These are phyloP conservation scores for Zhuqinia jingwanae DNA, from an alignment of 2,888 invertebrate species.

Conservation along the genomic window DNA sequence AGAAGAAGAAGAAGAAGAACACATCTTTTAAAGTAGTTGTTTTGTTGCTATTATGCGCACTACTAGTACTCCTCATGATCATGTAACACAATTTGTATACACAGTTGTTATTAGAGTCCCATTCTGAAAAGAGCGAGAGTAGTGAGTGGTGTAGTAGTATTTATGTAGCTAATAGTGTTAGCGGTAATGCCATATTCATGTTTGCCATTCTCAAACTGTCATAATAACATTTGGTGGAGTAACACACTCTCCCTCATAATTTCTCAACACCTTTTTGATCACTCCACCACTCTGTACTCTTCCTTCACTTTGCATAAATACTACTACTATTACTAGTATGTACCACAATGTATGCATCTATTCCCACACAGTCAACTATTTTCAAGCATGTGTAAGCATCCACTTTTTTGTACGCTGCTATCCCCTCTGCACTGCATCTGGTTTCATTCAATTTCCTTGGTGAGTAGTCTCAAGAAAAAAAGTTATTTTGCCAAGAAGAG, in stretches of 20 bases:
- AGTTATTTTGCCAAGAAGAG: no score
- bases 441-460: slow-evolving; percentile 43
- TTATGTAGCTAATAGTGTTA: neutral
- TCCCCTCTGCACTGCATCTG: slow-evolving; percentile 17
- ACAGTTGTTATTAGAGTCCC: neutral
- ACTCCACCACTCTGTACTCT: slow-evolving; percentile 20
- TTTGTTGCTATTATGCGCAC: no score
- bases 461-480: no score
- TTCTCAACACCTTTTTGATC: slow-evolving; percentile 67
- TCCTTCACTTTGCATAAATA: slow-evolving; percentile 14
- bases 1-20: no score
- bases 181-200: neutral
- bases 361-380: neutral
- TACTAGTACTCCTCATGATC: no score
- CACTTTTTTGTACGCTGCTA: no score
- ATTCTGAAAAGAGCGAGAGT: neutral
- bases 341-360: neutral
- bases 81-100: neutral
- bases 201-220: neutral
- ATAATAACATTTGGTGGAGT: neutral
- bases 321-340: slow-evolving; percentile 2
- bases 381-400: neutral
- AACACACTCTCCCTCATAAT: slow-evolving; percentile 38
- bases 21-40: no score
- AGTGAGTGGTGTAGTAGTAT: neutral